phyloP scores from a whole-genome alignment of 2,797 vertebrate genomes.

The Apogon talboti region DNA sequence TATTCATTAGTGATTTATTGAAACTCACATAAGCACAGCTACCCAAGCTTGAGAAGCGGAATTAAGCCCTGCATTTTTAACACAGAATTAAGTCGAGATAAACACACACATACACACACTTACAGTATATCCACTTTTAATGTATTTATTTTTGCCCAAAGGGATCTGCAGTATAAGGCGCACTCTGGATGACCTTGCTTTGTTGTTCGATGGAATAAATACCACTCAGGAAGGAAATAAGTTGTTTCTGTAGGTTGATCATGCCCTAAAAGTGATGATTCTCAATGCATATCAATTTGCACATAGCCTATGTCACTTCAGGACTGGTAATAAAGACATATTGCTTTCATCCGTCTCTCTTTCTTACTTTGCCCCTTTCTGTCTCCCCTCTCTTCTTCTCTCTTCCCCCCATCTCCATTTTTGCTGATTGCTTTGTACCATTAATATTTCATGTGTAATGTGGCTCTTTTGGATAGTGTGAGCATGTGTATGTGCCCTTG shows the following conservation, averaged over 20 bases:
- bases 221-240: constrained; percentile 12
- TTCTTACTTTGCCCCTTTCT: constrained; percentile 29
- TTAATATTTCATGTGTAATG: constrained; percentile 85
- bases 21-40: constrained; percentile 50
- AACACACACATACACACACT: constrained; percentile 43
- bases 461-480: constrained; percentile 79
- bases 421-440: constrained; percentile 82
- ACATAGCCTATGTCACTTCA: constrained; percentile 54
- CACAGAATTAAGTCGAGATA: constrained; percentile 51
- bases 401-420: constrained; percentile 74
- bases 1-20: constrained; percentile 79
- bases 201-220: constrained; percentile 47
- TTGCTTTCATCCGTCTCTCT: constrained; percentile 57
- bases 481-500: constrained; percentile 66
- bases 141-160: constrained; percentile 29
- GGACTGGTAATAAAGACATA: constrained; percentile 58
- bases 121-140: constrained; percentile 21
- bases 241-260: constrained; percentile 33
- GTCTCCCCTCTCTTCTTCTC: constrained; percentile 40
- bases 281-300: constrained; percentile 54
- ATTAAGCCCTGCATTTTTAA: constrained; percentile 73
- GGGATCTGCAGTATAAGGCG: constrained; percentile 35
- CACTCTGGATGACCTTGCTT: constrained; percentile 64
- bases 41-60: constrained; percentile 54
- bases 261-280: constrained; percentile 57